Base-by-base conservation (phyloP, 2,113 vertebrate species). In the Xiphophorus maculatus region DNA sequence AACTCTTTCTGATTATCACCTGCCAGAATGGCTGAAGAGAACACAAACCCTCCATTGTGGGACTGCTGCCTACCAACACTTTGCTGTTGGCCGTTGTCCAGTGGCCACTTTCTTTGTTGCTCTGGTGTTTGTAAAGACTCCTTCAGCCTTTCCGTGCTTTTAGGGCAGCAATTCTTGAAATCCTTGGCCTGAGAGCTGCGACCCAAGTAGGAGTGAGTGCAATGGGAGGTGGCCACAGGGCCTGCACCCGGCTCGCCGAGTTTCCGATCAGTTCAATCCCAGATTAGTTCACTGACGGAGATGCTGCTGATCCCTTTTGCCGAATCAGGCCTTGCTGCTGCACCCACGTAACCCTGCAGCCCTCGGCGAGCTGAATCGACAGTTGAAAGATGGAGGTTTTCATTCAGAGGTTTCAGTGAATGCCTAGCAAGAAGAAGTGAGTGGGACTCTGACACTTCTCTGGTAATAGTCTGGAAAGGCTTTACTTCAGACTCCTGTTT, bases 261-360 rank as follows among this genome's bases (percentile, higher is more conserved):
- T 88, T 90, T 91, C 89, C 77, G 58, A 85, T 88, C 87, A 63
- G 82, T 69, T 88, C 88, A 91, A 90, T 92, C 90, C 89, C 28
- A 44, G 92, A 94, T 94, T 93, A 94, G 89, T 88, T 85, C 44
- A 89, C 86, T 92, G 89, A 91, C 89, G 81, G 84, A 89, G 87
- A 89, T 71, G 82, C 82, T 85, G 85, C 84, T 88, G 84, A 86
- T 82, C 77, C 77, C 76, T 15, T 58, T 63, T 82, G 84, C 83
- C 91, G 86, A 87, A 82, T 86, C 87, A 69, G 87, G 70, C 62
- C 84, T 77, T 14, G 6, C 80, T 77, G 71, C 70, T 68, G 19
- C 74, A 81, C 73, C 77, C 67, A 65, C 33, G n/a, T 80, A 79
- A 77, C 83, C 40, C 66, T 66, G 27, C 66, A 44, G 64, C 73